Evolutionary conservation across 1,140 invertebrate species (phyloP).

Genomic region (Heliothis subflexa): DNA sequence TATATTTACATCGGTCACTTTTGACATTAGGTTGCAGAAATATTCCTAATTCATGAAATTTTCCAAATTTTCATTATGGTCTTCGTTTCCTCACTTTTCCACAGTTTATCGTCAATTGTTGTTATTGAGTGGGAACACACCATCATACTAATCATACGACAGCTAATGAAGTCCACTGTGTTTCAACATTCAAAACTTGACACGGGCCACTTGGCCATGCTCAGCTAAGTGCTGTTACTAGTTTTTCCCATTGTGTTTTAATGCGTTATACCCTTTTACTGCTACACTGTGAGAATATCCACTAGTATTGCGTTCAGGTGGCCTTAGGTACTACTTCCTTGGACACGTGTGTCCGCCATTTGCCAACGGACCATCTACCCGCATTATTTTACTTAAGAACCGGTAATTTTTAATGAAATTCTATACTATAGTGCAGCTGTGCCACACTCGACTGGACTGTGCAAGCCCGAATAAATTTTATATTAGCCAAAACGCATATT

Average conservation of each 20-base stretch:
- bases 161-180: background rate
- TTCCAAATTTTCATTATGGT: no score
- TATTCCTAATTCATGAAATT: no score
- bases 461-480: constrained; percentile 65
- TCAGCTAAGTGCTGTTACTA: constrained; percentile 63
- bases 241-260: constrained; percentile 62
- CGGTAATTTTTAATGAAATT: constrained; percentile 79
- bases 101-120: no score
- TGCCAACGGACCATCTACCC: constrained; percentile 71
- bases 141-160: no score
- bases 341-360: constrained; percentile 74
- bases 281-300: constrained; percentile 72
- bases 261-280: constrained; percentile 63
- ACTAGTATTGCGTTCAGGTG: constrained; percentile 66
- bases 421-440: constrained; percentile 75
- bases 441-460: constrained; percentile 64
- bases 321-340: constrained; percentile 69
- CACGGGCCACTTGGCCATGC: constrained; percentile 33
- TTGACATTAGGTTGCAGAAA: background rate
- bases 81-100: no score
- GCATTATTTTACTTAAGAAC: constrained; percentile 75
- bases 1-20: background rate
- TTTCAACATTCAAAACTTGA: constrained; percentile 52
- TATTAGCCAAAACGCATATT: constrained; percentile 63
- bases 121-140: no score